Base-by-base conservation (phyloP, 2,797 vertebrate genomes). In the Kryptopterus vitreolus region DNA sequence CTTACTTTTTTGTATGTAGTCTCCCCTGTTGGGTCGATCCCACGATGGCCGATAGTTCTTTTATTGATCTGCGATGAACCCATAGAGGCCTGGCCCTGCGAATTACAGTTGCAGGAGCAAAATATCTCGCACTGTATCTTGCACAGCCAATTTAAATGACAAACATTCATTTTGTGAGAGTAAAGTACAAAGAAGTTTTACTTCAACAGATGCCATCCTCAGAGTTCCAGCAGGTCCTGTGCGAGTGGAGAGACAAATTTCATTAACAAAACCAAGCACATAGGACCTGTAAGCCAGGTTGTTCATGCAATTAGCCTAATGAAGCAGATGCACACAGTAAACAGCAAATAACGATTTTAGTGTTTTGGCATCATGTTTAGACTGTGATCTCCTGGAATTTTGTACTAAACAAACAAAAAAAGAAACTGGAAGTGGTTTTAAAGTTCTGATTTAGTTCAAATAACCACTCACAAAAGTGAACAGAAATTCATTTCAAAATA, bases 1-100 rank as follows among this genome's bases (percentile, higher is more conserved):
- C 69, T 78, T 78, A 95, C 98, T 95, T 99, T 99, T 87, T 99
- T 99, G 81, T 99, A 99, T 0, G 97, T 98, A 0, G 97, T 99
- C 84, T 99, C 97, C 0, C 98, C 97, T 0, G 95, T 96, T 68
- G 95, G 94, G 88, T 98, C 95, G 77, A 98, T 96, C 70, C 97
- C 90, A 79, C 97, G 90, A 88, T 99, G 98, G 0, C 98, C 97
- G 18, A 96, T 94, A 0, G 92, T 94, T 80, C 95, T 97, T 90
- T 94, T 96, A 88, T 94, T 93, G 1, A 92, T 91, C 29, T 93
- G 95, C 0, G 92, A 80, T 76, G 89, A 87, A 82, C 85, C 88
- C 0, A 93, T 89, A 24, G 82, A 63, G 0, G 55, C 26, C 55
- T 74, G 71, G n/a, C 71, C 71, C 71, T 74, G 55, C 3, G 24